Base-by-base conservation (phyloP, 2,888 invertebrate genomes). In the Apotomis capreana region DNA sequence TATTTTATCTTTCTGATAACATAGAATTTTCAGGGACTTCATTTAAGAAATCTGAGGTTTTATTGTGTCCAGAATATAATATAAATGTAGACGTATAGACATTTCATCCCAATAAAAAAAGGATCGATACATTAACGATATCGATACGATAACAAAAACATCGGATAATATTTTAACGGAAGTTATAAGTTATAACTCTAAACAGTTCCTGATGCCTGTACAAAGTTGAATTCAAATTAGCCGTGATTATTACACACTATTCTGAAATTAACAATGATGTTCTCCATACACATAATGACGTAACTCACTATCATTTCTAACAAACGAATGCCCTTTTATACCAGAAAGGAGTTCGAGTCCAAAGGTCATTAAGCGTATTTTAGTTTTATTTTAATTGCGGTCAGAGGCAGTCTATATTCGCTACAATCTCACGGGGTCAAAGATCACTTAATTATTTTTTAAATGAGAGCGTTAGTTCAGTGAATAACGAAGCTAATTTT, bases 371-470 rank as follows among this genome's bases (percentile, higher is more conserved):
- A 61, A 55, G 57, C 57, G 36, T 55, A 51, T 70, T 58, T 40
- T 37, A 68, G 26, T 51, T 62, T 63, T 51, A 61, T 67, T 58
- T 54, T 63, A 74, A 74, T 70, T 63, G 58, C 54, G 63, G 59
- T 60, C 63, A 74, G 55, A 58, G 49, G 63, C 36, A 62, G 67
- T 52, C 60, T 67, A 67, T 57, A 67, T 68, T 67, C 40, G 57
- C 57, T 15, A 40, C 13, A 57, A 46, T 71, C 71, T 57, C 67
- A 68, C 51, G 55, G 44, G 67, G 61, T 71, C 46, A 71, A 62
- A 71, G 71, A 12, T 68, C 67, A 62, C 44, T 62, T 67, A 67
- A 68, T 71, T 68, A 58, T 63, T 52, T 57, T 55, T 71, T 59
- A 54, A 70, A 59, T 65, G 4, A 61, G 58, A 55, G 65, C 59